These are phyloP conservation scores for Cremastobaeus sp. DNA, from an alignment of 2,888 invertebrate species.

Conservation along the genomic window DNA sequence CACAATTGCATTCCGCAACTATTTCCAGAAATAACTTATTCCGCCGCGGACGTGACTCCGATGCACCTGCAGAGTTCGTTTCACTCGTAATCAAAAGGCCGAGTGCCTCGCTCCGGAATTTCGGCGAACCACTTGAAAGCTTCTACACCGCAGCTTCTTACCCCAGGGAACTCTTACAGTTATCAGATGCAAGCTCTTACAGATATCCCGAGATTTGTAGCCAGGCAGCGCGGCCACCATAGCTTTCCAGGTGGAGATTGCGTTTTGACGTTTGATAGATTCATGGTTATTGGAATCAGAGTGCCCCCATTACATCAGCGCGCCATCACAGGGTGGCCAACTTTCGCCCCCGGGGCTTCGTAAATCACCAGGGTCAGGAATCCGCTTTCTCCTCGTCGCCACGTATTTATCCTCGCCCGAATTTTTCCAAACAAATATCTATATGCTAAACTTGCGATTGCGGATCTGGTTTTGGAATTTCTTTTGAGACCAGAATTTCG, in stretches of 20 bases:
- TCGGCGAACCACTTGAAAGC: no score
- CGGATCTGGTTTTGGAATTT: no score
- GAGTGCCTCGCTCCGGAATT: no score
- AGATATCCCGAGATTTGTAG: constrained; percentile 73
- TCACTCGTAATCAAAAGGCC: constrained; percentile 6
- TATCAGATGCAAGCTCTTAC: constrained; percentile 21
- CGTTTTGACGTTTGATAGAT: constrained; percentile 88
- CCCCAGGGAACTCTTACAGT: no score
- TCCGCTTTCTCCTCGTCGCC: constrained; percentile 14
- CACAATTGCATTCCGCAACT: constrained; percentile 48
- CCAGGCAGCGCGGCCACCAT: constrained; percentile 68
- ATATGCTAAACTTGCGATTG: no score
- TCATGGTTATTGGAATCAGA: constrained; percentile 88
- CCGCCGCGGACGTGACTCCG: constrained; percentile 15
- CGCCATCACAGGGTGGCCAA: constrained; percentile 62
- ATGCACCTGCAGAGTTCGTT: background rate
- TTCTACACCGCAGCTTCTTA: no score
- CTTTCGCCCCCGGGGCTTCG: constrained; percentile 71
- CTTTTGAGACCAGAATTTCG: constrained; percentile 5
- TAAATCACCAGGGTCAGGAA: constrained; percentile 69
- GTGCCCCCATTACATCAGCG: constrained; percentile 70
- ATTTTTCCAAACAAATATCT: no score
- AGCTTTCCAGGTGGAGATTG: constrained; percentile 82
- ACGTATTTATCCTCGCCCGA: no score
- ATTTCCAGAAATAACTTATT: constrained; percentile 49